Percentiles rank a stretch among this genome's conserved stretches.
These are phyloP conservation scores for Pseudolaguvia tuberculata DNA, from an alignment of 2,113 vertebrate species.

Conservation along the genomic window DNA sequence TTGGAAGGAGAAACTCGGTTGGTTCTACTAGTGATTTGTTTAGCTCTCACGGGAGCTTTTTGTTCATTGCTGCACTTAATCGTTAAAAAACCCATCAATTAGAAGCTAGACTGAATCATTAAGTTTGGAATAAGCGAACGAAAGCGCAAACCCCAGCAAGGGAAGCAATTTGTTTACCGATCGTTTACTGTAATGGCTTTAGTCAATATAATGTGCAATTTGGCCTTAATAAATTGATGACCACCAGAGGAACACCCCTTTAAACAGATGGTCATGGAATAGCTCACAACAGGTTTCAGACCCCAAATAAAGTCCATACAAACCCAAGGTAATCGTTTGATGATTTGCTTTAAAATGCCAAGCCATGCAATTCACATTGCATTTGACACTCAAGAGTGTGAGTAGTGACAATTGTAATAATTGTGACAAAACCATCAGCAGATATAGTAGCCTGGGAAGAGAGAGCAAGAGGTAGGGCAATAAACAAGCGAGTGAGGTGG, in stretches of 20 bases:
- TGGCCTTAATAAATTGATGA: slow-evolving; percentile 33
- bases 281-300: neutral
- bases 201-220: slow-evolving; percentile 30
- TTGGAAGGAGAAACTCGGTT: neutral
- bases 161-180: slow-evolving; percentile 12
- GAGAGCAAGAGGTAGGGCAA: neutral
- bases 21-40: neutral
- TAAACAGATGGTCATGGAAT: neutral
- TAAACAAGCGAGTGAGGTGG: slow-evolving; percentile 14
- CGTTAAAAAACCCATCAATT: slow-evolving; percentile 10
- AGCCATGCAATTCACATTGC: slow-evolving; percentile 27
- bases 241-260: neutral
- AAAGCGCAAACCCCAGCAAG: neutral
- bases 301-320: slow-evolving; percentile 14
- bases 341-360: slow-evolving; percentile 32
- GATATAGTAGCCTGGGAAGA: slow-evolving; percentile 23
- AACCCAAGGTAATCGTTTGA: slow-evolving; percentile 21
- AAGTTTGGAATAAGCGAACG: neutral
- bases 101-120: slow-evolving; percentile 1
- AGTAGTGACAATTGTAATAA: slow-evolving; percentile 33
- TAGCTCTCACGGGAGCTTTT: neutral
- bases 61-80: neutral
- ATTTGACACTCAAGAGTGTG: slow-evolving; percentile 2
- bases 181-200: slow-evolving; percentile 20
- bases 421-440: slow-evolving; percentile 38